Evolutionary conservation across 2,888 invertebrate species (phyloP), one percentile per base, ranked within the genome.

Genomic region (Cryptocephalus moraei): DNA sequence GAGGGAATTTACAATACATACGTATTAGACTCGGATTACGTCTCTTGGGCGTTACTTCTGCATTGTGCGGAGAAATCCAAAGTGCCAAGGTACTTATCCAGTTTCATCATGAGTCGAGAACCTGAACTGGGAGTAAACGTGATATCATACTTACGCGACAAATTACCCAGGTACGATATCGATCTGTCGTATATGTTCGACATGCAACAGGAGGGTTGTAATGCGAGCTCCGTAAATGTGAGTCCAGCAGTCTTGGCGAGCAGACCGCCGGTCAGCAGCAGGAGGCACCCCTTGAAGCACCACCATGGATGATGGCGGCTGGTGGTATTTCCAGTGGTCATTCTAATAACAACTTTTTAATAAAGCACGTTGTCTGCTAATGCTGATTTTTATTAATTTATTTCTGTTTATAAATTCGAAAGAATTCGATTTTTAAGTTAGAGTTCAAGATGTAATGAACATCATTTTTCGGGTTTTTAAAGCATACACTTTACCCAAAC

Each of bases 1-100:
- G 89, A 90, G 69, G 91, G 89, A 9, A 78, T 90, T 53, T 91
- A 91, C 72, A 91, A 91, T 63, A 91, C 91, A 0, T 91, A 87
- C 64, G 83, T 91, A 0, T 67, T 91, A 57, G 91, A 91, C 63
- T 86, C 89, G 0, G 90, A 91, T 65, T 88, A 90, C 66, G 79
- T 78, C 48, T 83, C 84, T 1, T 91, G 90, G 90, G 81, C 86
- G 0, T 70, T 91, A 39, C 73, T 91, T 32, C 78, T 91, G 63
- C 91, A 91, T 63, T 91, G 91, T 59, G 91, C 91, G 1, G 91
- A 90, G 62, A 88, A 91, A 68, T 77, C 78, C 42, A 82, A 82
- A 56, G 85, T 82, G 39, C 79, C 86, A 0, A 74, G 89, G 74
- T 91, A 89, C 65, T 73, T 91, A 34, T 89, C 89, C 31, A 89